Base-by-base conservation (phyloP, 2,888 invertebrate species). In the Anorthoa munda region DNA sequence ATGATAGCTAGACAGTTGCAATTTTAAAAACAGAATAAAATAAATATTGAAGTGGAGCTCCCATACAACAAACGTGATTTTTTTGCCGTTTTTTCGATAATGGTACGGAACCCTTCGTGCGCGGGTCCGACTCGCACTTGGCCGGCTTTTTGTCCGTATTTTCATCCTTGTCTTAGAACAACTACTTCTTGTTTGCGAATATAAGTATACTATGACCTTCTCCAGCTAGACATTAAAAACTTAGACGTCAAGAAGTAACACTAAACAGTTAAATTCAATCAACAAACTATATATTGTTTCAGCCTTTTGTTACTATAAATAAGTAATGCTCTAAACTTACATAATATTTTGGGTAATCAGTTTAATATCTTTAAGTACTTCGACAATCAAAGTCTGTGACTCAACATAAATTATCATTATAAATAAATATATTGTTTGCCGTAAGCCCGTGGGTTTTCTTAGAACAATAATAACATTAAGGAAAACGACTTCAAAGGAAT, bases 401-500 rank as follows among this genome's bases (percentile, higher is more conserved):
- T 72, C 21, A 60, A 65, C 2, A 21, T 21, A 56, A 60, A 60
- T 63, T 63, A 75, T 76, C 46, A 60, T 60, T 66, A 26, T 26
- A 67, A 61, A 26, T 72, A 66, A 48, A 72, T 58, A 23, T 21
- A 63, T 63, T 61, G 51, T 60, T 81, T 73, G 70, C 67, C 66
- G 48, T 48, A 31, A 31, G 46, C 46, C 53, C 4, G 46, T 31
- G 26, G 74, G 46, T 63, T 81, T 81, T 78, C 70, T 81, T 39
- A 63, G 61, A 74, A 82, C 55, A 55, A 72, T 56, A 65, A 76
- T 72, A 45, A 61, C 70, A 21, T 71, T 66, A 82, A 66, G 82
- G 81, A 81, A 81, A 81, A 74, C 21, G 56, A 66, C 15, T 21
- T 48, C 26, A 31, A 39, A 69, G 21, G 53, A 67, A 70, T 65